These are phyloP conservation scores for Passer montanus DNA, from an alignment of 2,113 vertebrate genomes.

Conservation along the genomic window DNA sequence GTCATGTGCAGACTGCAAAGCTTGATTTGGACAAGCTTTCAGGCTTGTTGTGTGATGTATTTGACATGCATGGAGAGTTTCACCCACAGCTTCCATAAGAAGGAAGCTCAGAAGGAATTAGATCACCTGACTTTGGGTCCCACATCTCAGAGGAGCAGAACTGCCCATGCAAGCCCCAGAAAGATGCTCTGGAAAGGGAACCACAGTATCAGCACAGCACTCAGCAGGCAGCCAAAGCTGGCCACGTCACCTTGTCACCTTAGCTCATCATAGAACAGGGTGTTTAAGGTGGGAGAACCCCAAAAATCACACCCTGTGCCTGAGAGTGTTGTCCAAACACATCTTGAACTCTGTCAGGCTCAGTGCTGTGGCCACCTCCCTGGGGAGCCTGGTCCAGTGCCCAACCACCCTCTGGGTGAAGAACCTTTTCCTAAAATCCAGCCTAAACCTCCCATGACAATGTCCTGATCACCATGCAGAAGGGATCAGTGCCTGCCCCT, in stretches of 20 bases:
- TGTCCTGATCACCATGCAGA: not conserved
- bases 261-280: not conserved
- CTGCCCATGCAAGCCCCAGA: not conserved
- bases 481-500: not conserved
- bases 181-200: not conserved
- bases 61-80: not conserved
- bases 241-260: not conserved
- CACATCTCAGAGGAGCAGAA: not conserved
- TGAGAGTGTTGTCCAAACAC: not conserved
- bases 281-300: not conserved
- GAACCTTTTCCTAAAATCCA: not conserved
- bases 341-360: not conserved
- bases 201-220: too few species aligned
- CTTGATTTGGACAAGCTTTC: not conserved
- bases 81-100: not conserved
- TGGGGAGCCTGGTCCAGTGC: not conserved
- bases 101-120: not conserved
- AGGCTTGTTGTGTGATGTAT: not conserved
- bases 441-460: fast-evolving
- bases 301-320: not conserved
- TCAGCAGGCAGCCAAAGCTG: not conserved
- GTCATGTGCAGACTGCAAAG: not conserved
- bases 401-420: not conserved
- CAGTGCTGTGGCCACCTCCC: not conserved
- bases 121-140: not conserved